These are phyloP conservation scores for Trisateles emortualis DNA, from an alignment of 2,888 invertebrate species.

Conservation along the genomic window DNA sequence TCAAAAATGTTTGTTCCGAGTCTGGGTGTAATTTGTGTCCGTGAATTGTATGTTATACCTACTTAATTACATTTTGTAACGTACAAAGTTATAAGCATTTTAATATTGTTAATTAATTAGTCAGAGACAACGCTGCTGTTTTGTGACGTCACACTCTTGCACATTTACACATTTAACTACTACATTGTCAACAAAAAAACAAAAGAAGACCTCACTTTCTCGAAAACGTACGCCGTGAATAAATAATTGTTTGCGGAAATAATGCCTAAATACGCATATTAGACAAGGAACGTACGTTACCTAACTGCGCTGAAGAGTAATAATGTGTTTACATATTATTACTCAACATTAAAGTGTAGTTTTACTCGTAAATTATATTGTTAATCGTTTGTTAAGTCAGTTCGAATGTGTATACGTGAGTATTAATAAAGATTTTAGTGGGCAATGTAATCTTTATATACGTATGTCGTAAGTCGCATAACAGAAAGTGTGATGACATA, in stretches of 20 bases:
- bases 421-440: not conserved
- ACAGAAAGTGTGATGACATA: too few relatives aligned
- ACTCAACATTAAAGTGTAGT: not conserved
- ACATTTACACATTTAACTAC: too few relatives aligned
- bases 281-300: conserved; percentile 7
- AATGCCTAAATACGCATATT: not conserved
- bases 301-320: not conserved
- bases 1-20: too few relatives aligned
- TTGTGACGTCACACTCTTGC: too few relatives aligned
- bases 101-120: too few relatives aligned
- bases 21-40: too few relatives aligned
- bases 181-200: not conserved
- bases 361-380: not conserved
- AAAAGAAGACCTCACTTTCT: conserved; percentile 5
- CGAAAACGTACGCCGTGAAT: conserved; percentile 1
- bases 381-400: not conserved
- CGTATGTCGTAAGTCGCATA: not conserved
- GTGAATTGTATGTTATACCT: too few relatives aligned
- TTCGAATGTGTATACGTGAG: not conserved
- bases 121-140: too few relatives aligned
- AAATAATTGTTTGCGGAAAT: conserved; percentile 6
- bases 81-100: too few relatives aligned
- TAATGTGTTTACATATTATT: conserved; percentile 4
- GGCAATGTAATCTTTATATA: not conserved
- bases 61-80: too few relatives aligned